phyloP scores from a whole-genome alignment of 2,797 vertebrate genomes.

The Cyprinella venusta region DNA sequence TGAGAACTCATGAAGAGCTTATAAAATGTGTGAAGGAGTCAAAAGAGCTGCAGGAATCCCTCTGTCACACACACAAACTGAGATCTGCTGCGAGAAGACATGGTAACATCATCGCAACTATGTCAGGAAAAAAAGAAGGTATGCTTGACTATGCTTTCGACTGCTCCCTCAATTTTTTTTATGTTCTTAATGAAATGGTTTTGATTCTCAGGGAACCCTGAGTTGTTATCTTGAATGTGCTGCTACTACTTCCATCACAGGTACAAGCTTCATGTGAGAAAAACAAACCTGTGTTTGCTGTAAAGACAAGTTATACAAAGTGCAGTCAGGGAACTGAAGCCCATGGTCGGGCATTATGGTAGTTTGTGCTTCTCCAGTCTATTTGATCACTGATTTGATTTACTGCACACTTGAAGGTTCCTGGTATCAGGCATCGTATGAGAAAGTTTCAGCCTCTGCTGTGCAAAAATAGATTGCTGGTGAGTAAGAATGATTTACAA shows the following conservation, averaged over 20 bases:
- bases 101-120: too few relatives aligned
- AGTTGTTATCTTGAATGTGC: background rate
- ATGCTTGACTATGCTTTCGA: too few relatives aligned
- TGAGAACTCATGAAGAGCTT: too few relatives aligned
- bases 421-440: background rate
- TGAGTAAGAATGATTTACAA: conserved; percentile 14
- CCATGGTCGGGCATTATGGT: background rate
- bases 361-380: conserved; percentile 2
- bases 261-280: background rate
- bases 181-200: background rate
- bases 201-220: background rate
- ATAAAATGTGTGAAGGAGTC: too few relatives aligned
- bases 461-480: background rate
- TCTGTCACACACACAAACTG: too few relatives aligned
- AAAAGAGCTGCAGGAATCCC: too few relatives aligned
- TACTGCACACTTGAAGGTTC: background rate
- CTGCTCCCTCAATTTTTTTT: too few relatives aligned
- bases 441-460: conserved; percentile 2
- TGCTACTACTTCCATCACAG: background rate
- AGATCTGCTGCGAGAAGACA: too few relatives aligned
- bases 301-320: background rate
- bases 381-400: conserved; percentile 27
- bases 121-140: too few relatives aligned
- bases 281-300: background rate
- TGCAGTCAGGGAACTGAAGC: conserved; percentile 2